Percentiles rank a stretch among this genome's conserved stretches.
These are phyloP conservation scores for Peromyscus melanophrys DNA, from an alignment of 2,797 vertebrate genomes.

Conservation along the genomic window DNA sequence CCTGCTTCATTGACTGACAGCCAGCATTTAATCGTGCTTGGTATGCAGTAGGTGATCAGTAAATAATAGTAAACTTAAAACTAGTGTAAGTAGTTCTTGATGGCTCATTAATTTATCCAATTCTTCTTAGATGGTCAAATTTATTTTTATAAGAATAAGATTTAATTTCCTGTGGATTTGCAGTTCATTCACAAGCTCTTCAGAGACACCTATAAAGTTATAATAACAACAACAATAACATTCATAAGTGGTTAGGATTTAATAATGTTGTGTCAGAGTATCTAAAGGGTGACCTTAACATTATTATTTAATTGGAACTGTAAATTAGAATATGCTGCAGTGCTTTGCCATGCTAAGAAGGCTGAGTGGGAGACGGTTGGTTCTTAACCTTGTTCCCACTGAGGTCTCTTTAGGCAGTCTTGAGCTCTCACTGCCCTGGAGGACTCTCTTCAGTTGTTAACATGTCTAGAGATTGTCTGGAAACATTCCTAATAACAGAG, in stretches of 20 bases:
- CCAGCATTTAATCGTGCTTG: neutral
- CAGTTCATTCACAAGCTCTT: conserved; percentile 53
- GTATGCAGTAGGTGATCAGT: neutral
- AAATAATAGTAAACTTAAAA: conserved; percentile 14
- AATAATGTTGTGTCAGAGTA: conserved; percentile 66
- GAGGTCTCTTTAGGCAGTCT: conserved; percentile 17
- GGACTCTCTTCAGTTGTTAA: conserved; percentile 36
- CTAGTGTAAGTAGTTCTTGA: conserved; percentile 39
- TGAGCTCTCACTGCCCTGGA: neutral
- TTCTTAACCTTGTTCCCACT: conserved; percentile 18
- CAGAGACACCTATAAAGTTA: conserved; percentile 59
- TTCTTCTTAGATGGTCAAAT: conserved; percentile 62
- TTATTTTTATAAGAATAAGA: conserved; percentile 72
- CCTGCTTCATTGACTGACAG: neutral
- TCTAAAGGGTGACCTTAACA: conserved; percentile 74
- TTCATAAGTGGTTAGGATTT: conserved; percentile 68
- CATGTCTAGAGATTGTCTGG: conserved; percentile 46
- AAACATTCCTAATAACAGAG: neutral
- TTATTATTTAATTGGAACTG: conserved; percentile 68
- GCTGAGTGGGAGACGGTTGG: neutral
- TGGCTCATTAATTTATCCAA: conserved; percentile 27
- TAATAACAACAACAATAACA: conserved; percentile 58
- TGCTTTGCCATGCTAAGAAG: neutral
- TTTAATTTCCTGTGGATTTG: conserved; percentile 66
- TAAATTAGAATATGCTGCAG: conserved; percentile 64